Conservation (phyloP, 2,113 vertebrate genomes). For the Peromyscus maniculatus region DNA sequence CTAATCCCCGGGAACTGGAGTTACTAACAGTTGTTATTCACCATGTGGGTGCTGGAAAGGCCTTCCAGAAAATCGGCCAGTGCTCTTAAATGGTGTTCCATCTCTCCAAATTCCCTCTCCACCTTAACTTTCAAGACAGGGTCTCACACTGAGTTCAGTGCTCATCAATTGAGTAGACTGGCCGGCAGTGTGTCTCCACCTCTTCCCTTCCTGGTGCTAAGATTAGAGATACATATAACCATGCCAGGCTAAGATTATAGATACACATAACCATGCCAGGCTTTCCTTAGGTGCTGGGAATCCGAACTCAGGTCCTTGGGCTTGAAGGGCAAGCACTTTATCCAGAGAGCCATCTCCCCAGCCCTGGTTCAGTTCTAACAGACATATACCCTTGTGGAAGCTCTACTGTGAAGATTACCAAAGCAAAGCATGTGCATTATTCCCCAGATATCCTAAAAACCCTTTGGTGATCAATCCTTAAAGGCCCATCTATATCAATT, state of each 20-base stretch:
- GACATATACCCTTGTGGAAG: background rate
- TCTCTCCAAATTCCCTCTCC: background rate
- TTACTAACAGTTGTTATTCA: background rate
- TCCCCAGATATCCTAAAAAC: background rate
- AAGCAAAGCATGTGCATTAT: background rate
- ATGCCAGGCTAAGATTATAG: background rate
- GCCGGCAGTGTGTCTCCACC: background rate
- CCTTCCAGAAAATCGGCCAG: background rate
- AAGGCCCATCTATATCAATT: background rate
- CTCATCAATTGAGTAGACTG: background rate
- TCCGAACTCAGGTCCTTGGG: background rate
- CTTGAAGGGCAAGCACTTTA: background rate
- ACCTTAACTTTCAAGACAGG: background rate
- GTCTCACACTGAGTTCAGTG: background rate
- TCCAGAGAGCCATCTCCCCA: background rate
- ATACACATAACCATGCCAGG: too few relatives aligned
- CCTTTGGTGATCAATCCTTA: background rate
- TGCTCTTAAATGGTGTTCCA: background rate
- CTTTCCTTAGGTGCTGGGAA: background rate
- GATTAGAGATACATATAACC: background rate
- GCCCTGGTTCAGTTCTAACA: background rate
- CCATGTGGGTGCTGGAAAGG: background rate
- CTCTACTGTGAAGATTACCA: background rate
- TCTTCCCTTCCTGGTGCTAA: background rate
- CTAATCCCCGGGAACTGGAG: background rate